These are phyloP conservation scores for Atta cephalotes DNA, from an alignment of 1,140 invertebrate genomes.

Conservation along the genomic window DNA sequence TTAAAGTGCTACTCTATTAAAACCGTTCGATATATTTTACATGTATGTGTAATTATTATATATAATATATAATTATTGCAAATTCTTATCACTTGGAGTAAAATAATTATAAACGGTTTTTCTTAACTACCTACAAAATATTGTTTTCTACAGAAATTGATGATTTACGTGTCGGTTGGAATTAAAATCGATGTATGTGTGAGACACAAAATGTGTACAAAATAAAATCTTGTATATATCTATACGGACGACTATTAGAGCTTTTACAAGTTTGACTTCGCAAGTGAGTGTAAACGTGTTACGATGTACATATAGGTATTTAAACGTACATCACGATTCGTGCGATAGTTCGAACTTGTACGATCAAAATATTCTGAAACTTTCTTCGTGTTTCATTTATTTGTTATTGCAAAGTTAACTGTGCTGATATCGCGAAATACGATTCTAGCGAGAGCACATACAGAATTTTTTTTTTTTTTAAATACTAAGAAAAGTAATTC, in stretches of 20 bases:
- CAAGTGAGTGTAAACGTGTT: not conserved
- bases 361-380: not conserved
- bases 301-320: conserved; percentile 5
- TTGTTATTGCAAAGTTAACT: not conserved
- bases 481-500: too few relatives aligned
- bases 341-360: not conserved
- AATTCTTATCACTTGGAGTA: not conserved
- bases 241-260: not conserved
- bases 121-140: not conserved
- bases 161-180: not conserved
- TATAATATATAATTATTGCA: conserved; percentile 10
- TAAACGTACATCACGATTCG: conserved; percentile 10
- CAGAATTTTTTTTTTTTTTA: too few relatives aligned
- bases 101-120: conserved; percentile 10
- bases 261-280: conserved; percentile 14
- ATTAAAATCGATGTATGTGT: conserved; percentile 8
- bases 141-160: not conserved
- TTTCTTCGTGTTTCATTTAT: conserved; percentile 5
- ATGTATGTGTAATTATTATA: conserved; percentile 3
- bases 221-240: not conserved
- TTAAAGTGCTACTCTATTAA: not conserved
- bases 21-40: not conserved
- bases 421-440: not conserved
- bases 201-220: not conserved
- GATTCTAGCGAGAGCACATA: not conserved